phyloP scores from a whole-genome alignment of 2,113 vertebrate genomes.

The Lophochroa leadbeateri region DNA sequence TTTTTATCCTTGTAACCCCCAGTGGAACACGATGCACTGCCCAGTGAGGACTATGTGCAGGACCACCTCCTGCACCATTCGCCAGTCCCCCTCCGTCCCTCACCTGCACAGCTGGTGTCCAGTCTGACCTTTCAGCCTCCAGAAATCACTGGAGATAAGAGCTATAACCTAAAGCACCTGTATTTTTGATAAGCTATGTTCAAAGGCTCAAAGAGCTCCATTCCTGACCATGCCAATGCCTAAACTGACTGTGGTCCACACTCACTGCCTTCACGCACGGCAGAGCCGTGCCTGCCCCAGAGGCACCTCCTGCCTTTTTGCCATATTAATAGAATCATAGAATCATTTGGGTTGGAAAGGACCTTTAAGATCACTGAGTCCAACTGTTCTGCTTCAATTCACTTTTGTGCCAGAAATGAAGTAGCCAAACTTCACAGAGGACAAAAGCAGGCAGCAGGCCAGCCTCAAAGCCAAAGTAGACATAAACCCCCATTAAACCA shows the following conservation, averaged over 20 bases:
- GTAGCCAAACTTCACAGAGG: background rate
- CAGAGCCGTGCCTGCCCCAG: background rate
- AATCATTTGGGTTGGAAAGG: background rate
- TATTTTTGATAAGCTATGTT: background rate
- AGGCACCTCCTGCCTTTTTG: background rate
- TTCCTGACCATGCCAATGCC: background rate
- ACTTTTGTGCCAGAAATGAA: background rate
- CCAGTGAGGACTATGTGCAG: background rate
- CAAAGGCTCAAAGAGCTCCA: background rate
- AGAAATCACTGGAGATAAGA: background rate
- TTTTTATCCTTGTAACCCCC: background rate
- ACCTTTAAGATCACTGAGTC: background rate
- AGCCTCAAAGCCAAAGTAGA: background rate
- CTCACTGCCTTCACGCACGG: accelerated
- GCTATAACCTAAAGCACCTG: background rate
- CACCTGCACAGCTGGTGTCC: background rate
- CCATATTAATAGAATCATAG: background rate
- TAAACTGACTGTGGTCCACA: background rate
- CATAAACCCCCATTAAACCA: slow-evolving; percentile 22
- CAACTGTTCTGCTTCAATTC: background rate
- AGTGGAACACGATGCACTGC: background rate
- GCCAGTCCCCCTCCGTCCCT: background rate
- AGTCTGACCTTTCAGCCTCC: background rate
- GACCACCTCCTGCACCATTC: accelerated
- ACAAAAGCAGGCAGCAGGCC: slow-evolving; percentile 12